Evolutionary conservation across 2,113 vertebrate genomes (phyloP).

Genomic region (Austrofundulus limnaeus): DNA sequence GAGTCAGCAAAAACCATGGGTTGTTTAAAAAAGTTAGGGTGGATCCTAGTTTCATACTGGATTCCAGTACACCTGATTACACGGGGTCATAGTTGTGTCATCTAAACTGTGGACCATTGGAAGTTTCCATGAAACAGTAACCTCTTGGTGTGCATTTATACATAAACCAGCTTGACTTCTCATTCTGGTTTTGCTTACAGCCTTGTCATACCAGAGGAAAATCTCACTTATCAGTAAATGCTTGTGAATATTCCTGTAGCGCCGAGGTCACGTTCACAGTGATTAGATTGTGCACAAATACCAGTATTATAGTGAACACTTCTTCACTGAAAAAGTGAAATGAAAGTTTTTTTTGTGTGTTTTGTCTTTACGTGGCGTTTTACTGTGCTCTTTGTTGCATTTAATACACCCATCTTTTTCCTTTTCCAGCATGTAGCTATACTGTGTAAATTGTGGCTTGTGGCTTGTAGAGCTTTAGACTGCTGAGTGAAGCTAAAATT

Average conservation of each 20-base stretch:
- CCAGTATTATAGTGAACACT: background rate
- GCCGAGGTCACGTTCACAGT: conserved; percentile 11
- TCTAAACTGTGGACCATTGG: background rate
- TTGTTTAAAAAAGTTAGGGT: conserved; percentile 9
- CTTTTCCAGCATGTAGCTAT: conserved; percentile 22
- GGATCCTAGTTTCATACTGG: background rate
- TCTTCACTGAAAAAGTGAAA: conserved; percentile 4
- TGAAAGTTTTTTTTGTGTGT: conserved; percentile 4
- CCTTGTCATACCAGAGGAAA: conserved; percentile 5
- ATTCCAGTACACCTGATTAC: conserved; percentile 14
- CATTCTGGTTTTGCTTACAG: conserved; percentile 13
- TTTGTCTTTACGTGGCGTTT: background rate
- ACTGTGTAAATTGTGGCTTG: conserved; percentile 38
- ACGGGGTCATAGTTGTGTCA: conserved; percentile 4
- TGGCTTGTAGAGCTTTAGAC: conserved; percentile 42
- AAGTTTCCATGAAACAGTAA: conserved; percentile 5
- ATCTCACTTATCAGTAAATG: conserved; percentile 26
- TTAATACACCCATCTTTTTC: conserved; percentile 3
- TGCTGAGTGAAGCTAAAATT: conserved; percentile 55
- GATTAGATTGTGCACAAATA: background rate
- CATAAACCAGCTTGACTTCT: conserved; percentile 21
- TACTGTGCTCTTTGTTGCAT: conserved; percentile 8
- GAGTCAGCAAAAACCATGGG: conserved; percentile 28
- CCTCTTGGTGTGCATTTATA: background rate
- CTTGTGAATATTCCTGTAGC: conserved; percentile 18